Evolutionary conservation across 2,888 invertebrate species (phyloP), one percentile per base, ranked within the genome.

Genomic region (Leucozona laternaria): DNA sequence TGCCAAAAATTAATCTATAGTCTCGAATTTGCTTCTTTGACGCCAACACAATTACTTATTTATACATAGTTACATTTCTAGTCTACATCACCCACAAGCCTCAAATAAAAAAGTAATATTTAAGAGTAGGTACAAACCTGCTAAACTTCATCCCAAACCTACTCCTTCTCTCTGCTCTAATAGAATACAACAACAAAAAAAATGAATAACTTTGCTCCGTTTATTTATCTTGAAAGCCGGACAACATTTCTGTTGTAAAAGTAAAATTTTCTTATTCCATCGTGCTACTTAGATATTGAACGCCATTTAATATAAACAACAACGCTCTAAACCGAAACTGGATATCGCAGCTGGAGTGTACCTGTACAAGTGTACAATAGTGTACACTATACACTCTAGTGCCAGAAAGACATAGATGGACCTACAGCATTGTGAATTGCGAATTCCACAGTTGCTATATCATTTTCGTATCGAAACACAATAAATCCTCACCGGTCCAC

Each of bases 371-470:
- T 62, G 62, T 62, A 66, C 31, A 43, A 62, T 20, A 62, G 43
- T 62, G 62, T 50, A 37, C 34, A 68, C 37, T 20, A 4, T 28
- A 66, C 25, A 62, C 66, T 34, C 31, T 15, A 66, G 73, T 75
- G 48, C 70, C 58, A 81, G 72, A 77, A 72, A 84, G 84, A 79
- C 84, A 58, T 79, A 84, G 84, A 84, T 84, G 84, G 84, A 77
- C 85, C 85, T 77, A 77, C 81, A 77, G 86, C 78, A 82, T 78
- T 86, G 86, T 86, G 82, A 86, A 78, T 82, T 82, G 82, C 78
- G 70, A 78, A 81, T 82, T 70, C 73, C 86, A 75, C 60, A 77
- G 75, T 79, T 53, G 64, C 77, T 82, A 75, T 75, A 85, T 85
- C 81, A 85, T 85, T 81, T 81, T 81, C 50, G 81, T 78, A 86